Evolutionary conservation across 64 coral and sea anemone genomes (phyloP), one percentile per base, ranked within the genome.

Genomic region (Stylophora pistillata): DNA sequence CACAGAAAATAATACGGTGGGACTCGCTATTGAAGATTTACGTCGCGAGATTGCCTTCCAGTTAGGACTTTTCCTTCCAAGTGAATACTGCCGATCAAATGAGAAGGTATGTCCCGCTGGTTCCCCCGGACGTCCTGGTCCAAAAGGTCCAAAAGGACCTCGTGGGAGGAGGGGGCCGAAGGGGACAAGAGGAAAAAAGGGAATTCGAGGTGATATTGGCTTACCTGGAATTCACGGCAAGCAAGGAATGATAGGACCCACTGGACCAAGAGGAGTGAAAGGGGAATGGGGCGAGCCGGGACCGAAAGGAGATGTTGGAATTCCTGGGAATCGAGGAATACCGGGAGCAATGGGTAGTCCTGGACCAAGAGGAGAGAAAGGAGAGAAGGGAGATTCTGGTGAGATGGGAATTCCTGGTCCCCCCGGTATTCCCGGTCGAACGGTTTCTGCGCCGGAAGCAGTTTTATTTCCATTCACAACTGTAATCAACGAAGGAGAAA

Each of bases 51-150:
- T 76, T 52, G 34, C 73, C 37, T 76, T 76, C 23, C 73, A 76
- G 9, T 10, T 76, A 18, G 73, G 73, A n/a, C n/a, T 2, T 25
- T 68, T 68, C 23, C 23, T 68, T 68, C 64, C 64, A 9, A 68
- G 21, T 68, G 62, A 59, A 59, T 76, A 75, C 27, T 87, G 86
- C 61, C 59, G 71, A 75, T 37, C 86, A n/a, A 87, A 76, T n/a
- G 71, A 57, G 0, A 28, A 61, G 27, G 30, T 76, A 32, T 87
- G 86, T 34, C 20, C 41, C 14, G 15, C 72, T 21, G 86, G 86
- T 59, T 72, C 86, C 21, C 86, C 86, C 56, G 86, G 86, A 5
- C 68, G 5, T 58, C 85, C 66, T 28, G 79, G 79, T 25, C 82
- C 63, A 10, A 37, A 37, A 55, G 82, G 82, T 27, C 10, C 33